phyloP scores from a whole-genome alignment of 1,140 invertebrate genomes.

The Drosophila arawakana region DNA sequence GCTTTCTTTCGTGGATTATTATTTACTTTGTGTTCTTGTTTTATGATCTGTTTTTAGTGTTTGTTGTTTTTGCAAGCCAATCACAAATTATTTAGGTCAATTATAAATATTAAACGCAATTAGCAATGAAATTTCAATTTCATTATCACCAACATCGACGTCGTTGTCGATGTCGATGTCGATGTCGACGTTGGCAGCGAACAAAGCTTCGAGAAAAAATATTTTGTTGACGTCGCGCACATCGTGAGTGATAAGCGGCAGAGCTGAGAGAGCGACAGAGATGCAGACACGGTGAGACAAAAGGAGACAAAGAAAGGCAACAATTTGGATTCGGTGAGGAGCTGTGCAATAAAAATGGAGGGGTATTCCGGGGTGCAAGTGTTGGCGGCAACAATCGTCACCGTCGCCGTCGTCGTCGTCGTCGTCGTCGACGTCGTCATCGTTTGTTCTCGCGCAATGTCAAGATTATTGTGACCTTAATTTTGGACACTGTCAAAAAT shows the following conservation, averaged over 20 bases:
- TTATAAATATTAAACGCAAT: conserved; percentile 83
- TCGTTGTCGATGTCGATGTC: conserved; percentile 22
- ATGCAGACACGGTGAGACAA: neutral
- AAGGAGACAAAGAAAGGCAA: neutral
- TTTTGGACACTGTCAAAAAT: conserved; percentile 56
- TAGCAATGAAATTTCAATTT: conserved; percentile 84
- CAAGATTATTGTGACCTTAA: conserved; percentile 75
- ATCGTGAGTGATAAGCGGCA: conserved; percentile 55
- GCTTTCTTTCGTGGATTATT: conserved; percentile 31
- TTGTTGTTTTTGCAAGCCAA: conserved; percentile 67
- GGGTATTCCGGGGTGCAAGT: neutral
- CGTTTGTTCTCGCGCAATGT: conserved; percentile 64
- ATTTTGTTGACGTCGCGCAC: conserved; percentile 50
- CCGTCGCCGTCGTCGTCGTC: conserved; percentile 20
- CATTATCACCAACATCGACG: conserved; percentile 71
- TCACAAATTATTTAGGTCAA: conserved; percentile 76
- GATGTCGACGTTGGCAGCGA: conserved; percentile 20
- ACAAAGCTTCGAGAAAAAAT: conserved; percentile 31
- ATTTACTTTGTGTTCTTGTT: conserved; percentile 37
- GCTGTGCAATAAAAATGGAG: conserved; percentile 16
- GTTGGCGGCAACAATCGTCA: conserved; percentile 11
- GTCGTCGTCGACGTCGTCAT: conserved; percentile 33
- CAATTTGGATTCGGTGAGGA: conserved; percentile 16
- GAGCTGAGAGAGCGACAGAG: neutral
- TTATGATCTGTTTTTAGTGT: conserved; percentile 22